These are phyloP conservation scores for Lasioglossum lativentre DNA, from an alignment of 2,888 invertebrate genomes.

Conservation along the genomic window DNA sequence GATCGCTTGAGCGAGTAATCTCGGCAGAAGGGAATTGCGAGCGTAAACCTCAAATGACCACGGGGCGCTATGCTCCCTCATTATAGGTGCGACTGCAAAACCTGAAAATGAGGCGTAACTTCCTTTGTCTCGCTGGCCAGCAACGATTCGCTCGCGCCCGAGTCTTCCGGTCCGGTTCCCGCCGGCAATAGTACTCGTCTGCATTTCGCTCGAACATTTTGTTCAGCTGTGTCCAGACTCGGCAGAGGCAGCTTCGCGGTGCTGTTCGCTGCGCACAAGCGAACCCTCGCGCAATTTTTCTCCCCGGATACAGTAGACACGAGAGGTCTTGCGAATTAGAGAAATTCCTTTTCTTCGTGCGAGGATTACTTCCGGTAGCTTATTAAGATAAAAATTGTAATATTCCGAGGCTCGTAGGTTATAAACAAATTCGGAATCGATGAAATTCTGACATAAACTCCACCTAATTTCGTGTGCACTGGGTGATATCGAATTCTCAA, in stretches of 20 bases:
- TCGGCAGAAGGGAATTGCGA: constrained; percentile 50
- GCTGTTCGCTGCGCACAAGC: not conserved
- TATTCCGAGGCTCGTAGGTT: too few relatives aligned
- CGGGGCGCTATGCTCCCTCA: constrained; percentile 46
- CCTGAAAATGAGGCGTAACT: constrained; percentile 54
- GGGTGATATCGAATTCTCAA: too few relatives aligned
- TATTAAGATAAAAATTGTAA: too few relatives aligned
- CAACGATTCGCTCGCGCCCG: constrained; percentile 19
- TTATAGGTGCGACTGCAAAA: constrained; percentile 55
- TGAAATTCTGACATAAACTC: too few relatives aligned
- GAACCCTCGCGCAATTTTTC: too few relatives aligned
- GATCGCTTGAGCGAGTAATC: constrained; percentile 59
- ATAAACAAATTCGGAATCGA: too few relatives aligned
- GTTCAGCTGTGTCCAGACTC: constrained; percentile 14
- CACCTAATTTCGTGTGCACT: too few relatives aligned
- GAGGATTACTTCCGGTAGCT: too few relatives aligned
- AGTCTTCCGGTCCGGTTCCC: constrained; percentile 53
- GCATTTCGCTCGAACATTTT: constrained; percentile 25
- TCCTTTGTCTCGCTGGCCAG: constrained; percentile 51
- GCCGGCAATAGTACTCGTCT: constrained; percentile 32
- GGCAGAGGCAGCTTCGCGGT: not conserved
- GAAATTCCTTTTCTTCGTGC: too few relatives aligned
- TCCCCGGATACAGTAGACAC: too few relatives aligned
- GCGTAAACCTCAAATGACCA: constrained; percentile 54
- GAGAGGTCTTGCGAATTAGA: too few relatives aligned